These are phyloP conservation scores for Pararge aegeria DNA, from an alignment of 1,140 invertebrate species.

Conservation along the genomic window DNA sequence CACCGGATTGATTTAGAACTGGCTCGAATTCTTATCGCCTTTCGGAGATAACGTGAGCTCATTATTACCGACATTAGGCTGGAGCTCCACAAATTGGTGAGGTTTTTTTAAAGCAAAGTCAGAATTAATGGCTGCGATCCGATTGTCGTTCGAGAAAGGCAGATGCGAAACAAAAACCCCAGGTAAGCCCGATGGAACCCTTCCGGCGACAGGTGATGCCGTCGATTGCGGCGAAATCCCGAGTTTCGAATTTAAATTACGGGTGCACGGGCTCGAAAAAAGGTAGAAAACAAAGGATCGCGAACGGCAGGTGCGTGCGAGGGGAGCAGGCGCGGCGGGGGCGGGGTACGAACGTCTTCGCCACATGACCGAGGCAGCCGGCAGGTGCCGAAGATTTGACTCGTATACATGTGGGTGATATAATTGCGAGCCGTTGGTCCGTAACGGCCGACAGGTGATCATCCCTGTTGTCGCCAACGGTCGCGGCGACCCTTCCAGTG, in stretches of 20 bases:
- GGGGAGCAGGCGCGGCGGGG: conserved; percentile 30
- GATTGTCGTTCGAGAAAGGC: conserved; percentile 64
- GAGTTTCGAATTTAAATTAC: conserved; percentile 73
- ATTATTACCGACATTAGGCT: conserved; percentile 49
- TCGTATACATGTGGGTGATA: conserved; percentile 74
- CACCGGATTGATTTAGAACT: conserved; percentile 5
- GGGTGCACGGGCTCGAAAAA: conserved; percentile 58
- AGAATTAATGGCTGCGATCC: conserved; percentile 59
- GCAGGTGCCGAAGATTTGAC: conserved; percentile 73
- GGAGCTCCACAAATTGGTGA: conserved; percentile 32
- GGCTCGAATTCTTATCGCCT: conserved; percentile 17
- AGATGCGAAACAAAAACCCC: conserved; percentile 75
- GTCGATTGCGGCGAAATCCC: conserved; percentile 73
- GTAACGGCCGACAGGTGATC: conserved; percentile 79
- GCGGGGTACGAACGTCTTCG: conserved; percentile 71
- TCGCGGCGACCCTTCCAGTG: conserved; percentile 57
- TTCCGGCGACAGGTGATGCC: conserved; percentile 74
- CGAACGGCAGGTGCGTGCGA: conserved; percentile 64
- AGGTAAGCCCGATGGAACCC: conserved; percentile 65
- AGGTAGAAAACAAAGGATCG: conserved; percentile 67
- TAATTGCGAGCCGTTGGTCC: conserved; percentile 76
- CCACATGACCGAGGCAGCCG: conserved; percentile 74
- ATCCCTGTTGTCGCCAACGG: conserved; percentile 64
- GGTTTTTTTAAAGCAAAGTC: conserved; percentile 47
- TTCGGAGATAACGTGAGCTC: conserved; percentile 46